Evolutionary conservation across 2,888 invertebrate species (phyloP), one percentile per base, ranked within the genome.

Genomic region (Drosophila formosana): DNA sequence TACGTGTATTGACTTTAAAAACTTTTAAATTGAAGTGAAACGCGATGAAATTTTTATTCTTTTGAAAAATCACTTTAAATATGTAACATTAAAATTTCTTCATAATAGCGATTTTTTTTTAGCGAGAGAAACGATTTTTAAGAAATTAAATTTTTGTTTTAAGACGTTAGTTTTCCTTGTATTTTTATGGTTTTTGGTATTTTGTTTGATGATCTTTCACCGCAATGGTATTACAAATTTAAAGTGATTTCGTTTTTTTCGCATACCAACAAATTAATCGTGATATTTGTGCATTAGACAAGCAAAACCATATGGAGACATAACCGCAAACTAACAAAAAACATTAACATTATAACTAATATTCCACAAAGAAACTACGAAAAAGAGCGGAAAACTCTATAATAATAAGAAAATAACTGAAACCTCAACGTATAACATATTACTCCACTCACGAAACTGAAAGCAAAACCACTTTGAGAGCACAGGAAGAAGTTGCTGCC

Each of bases 401-500:
- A 72, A 74, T 65, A 72, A 75, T 51, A 65, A 74, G 49, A 69
- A 66, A 61, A 57, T 53, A 56, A 63, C 53, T 26, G 34, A 47
- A 57, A 75, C 25, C 34, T 34, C 7, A 45, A 56, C 30, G 43
- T 68, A 61, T 67, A 73, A 67, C 63, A 72, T 69, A 86, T 80
- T 72, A 56, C 84, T 69, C 68, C 67, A 74, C 68, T 78, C 84
- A 78, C 87, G 76, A 87, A 76, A 77, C 69, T 52, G 71, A 88
- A 79, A 82, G 82, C 82, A 65, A 75, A 62, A 64, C 57, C 45
- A 66, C 72, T 62, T 71, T 52, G 64, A 46, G 46, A 62, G 66
- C 75, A 76, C 81, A 76, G 81, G 81, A 76, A 78, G 73, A 78
- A 86, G 80, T 78, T 67, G 77, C 74, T 77, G 74, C 78, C 66